Base-by-base conservation (phyloP, 1,140 invertebrate species). In the Monochamus saltuarius region DNA sequence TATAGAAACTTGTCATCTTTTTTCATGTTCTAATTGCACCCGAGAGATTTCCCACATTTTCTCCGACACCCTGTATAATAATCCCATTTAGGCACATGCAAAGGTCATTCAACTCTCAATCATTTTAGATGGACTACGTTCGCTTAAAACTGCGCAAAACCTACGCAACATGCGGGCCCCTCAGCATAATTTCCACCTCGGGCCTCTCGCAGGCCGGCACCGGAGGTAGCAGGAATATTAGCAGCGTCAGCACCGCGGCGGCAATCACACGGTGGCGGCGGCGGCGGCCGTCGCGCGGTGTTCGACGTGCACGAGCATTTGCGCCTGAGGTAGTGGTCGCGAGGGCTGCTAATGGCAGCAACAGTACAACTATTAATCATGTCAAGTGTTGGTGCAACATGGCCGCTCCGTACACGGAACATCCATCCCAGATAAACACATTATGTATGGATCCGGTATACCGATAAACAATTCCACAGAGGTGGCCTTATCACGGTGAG, bases 341-440 rank as follows among this genome's bases (percentile, higher is more conserved):
- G 55, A 60, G 68, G 68, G 61, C 70, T 73, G 72, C 66, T 73
- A 72, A 73, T 73, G 72, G 72, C 72, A 72, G 70, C 64, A 69
- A 60, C 64, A 71, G 64, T 70, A 69, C 69, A 67, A 72, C 72
- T 65, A 73, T 73, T 73, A 73, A 73, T 73, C 72, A 73, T 69
- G 72, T 73, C 70, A 66, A 73, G 72, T 73, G 71, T 68, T 72
- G 66, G 66, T 65, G 59, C 70, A 72, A 73, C 70, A 73, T 73
- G 72, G 72, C 72, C 66, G 72, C 68, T 64, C 67, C 64, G 68
- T 73, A 73, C 72, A 73, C 66, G 72, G 70, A 73, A 73, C 72
- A 73, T 73, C 70, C 72, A 73, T 73, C 68, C 70, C 72, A 73
- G 72, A 73, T 73, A 73, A 73, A 73, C 72, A 72, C 68, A 71